Evolutionary conservation across 2,888 invertebrate species (phyloP), one percentile per base, ranked within the genome.

Genomic region (Nomada hirtipes): DNA sequence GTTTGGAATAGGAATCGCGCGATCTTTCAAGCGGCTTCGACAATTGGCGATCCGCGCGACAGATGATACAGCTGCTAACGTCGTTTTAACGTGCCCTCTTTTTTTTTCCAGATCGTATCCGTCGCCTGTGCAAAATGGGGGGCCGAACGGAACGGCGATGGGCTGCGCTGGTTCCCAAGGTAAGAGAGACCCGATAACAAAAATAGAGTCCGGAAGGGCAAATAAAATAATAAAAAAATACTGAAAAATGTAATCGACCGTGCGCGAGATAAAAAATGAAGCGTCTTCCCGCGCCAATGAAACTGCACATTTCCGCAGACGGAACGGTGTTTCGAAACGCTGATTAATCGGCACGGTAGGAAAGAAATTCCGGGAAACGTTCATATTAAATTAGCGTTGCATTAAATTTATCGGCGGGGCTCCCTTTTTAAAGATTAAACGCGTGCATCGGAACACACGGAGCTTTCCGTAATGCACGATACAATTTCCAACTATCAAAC

Each of bases 41-140:
- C 15, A 47, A 47, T 11, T 13, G 3, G 1, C 15, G 11, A 47
- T 47, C 47, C 15, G 15, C 47, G 0, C 47, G 47, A 15, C 47
- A 10, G 15, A 15, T 47, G 15, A 47, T 15, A 47, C 47, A 47
- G 47, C 4, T 47, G 15, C 47, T 47, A 2, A 47, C 20, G 20
- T 20, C 42, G 9, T 60, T 59, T 10, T 36, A 36, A 36, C 36
- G 36, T 36, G 36, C 60, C 59, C 72, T 15, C 52, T 76, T 82
- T 29, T 70, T 70, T 57, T 55, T 91, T 92, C 29, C 91, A 93
- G 93, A 92, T 93, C 93, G 79, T 93, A 93, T 84, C 92, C 93
- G 76, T 93, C 93, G 70, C 93, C 93, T 52, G 93, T 93, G 78
- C 92, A 92, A 79, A 93, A 93, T 76, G 93, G 92, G 78, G 92